Conservation (phyloP, 2,113 vertebrate genomes). For the Aythya baeri region DNA sequence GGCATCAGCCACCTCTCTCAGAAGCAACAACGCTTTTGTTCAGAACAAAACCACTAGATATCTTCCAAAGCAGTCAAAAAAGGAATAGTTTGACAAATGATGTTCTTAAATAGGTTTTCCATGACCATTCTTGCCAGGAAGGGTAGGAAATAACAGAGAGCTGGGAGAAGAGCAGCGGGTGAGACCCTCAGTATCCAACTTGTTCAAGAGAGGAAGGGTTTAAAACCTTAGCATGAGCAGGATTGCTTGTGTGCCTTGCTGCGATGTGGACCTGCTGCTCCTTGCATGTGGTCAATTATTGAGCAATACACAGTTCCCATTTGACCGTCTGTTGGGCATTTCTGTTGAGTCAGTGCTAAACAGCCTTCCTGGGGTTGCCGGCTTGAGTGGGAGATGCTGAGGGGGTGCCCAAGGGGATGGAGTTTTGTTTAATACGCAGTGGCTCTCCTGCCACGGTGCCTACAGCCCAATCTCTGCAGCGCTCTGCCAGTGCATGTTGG, state of each 20-base stretch:
- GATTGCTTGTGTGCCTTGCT: not conserved
- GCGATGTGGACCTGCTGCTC: not conserved
- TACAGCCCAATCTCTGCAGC: not conserved
- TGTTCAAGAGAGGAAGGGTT: not conserved
- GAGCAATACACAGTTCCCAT: not conserved
- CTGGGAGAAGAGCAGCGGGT: not conserved
- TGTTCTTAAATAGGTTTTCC: not conserved
- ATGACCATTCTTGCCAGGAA: not conserved
- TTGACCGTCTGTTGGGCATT: not conserved
- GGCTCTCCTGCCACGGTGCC: not conserved
- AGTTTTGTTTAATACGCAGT: not conserved
- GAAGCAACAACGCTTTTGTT: not conserved
- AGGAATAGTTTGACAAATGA: not conserved
- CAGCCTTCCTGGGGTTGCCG: not conserved
- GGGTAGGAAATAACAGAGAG: not conserved
- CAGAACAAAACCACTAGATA: not conserved
- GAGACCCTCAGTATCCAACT: not conserved
- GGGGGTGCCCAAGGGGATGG: not conserved
- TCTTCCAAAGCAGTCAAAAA: not conserved
- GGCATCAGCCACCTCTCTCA: not conserved
- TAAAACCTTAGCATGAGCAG: not conserved
- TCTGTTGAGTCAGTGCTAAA: not conserved
- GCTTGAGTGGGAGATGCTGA: not conserved
- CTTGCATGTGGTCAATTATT: not conserved
- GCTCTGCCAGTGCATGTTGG: not conserved